Conservation (phyloP, 2,797 vertebrate species). For the Manis pentadactyla region DNA sequence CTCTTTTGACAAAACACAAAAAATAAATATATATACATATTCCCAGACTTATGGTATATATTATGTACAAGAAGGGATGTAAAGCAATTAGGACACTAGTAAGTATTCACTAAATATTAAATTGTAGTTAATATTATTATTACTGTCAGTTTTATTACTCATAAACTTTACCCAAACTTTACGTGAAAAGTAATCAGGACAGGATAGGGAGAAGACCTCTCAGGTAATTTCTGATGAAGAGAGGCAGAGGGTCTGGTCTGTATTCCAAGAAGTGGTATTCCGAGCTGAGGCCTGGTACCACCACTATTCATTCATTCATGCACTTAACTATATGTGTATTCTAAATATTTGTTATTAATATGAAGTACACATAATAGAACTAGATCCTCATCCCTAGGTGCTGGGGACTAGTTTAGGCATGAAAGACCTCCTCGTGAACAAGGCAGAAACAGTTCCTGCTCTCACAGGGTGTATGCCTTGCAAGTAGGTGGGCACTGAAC, state of each 20-base stretch:
- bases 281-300: background rate
- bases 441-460: background rate
- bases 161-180: background rate
- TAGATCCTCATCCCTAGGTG: background rate
- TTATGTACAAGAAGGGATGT: accelerated
- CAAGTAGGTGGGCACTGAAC: background rate
- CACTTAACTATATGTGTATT: background rate
- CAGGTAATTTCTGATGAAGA: background rate
- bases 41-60: background rate
- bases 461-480: accelerated
- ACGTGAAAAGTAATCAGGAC: background rate
- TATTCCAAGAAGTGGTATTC: background rate
- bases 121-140: background rate
- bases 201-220: background rate
- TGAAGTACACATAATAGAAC: background rate
- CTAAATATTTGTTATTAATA: background rate
- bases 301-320: background rate
- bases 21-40: background rate
- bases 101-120: background rate
- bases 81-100: background rate
- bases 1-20: background rate
- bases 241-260: background rate
- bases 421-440: too few relatives aligned
- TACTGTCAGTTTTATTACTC: accelerated
- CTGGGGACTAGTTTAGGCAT: accelerated